Evolutionary conservation across 2,113 vertebrate genomes (phyloP), one percentile per base, ranked within the genome.

Genomic region (Tautogolabrus adspersus): DNA sequence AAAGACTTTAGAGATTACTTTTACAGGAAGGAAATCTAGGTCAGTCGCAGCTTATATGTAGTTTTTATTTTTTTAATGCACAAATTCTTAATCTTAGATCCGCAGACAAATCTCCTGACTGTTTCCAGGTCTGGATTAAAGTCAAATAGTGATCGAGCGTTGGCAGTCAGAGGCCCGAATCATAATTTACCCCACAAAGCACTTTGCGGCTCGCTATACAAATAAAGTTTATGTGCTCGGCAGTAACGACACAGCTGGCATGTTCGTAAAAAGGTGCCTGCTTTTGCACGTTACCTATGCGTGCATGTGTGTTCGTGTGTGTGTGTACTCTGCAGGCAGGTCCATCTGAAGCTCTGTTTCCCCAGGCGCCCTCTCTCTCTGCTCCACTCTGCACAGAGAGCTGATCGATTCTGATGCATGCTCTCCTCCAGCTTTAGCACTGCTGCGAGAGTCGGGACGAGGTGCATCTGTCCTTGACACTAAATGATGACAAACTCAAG

Each of bases 341-440:
- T 63, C 77, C 34, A 64, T 79, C 57, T 59, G 58, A 75, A 46
- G 74, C 79, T 58, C 76, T 18, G 87, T 87, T 77, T 83, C 90
- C 88, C 63, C 72, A n/a, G 88, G 78, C 82, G 52, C 77, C 54
- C 69, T 76, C 59, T 56, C 77, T 57, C 66, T 76, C 59, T 66
- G 66, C 70, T 64, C 81, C 40, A 59, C 55, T 81, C 84, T n/a
- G 22, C 66, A 44, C 75, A 11, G 62, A 64, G 49, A 83, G 74
- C 59, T 62, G 56, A 92, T 91, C 89, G 15, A 88, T 82, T 70
- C 58, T 76, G 79, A 88, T 79, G 65, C 66, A 64, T 66, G 71
- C 38, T 38, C 62, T 78, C 60, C 51, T 64, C 23, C 22, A 63
- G 72, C 40, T 19, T 18, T 23, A 61, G 49, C 54, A 13, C n/a